Base-by-base conservation (phyloP, 2,888 invertebrate genomes). In the Epinotia nisella region DNA sequence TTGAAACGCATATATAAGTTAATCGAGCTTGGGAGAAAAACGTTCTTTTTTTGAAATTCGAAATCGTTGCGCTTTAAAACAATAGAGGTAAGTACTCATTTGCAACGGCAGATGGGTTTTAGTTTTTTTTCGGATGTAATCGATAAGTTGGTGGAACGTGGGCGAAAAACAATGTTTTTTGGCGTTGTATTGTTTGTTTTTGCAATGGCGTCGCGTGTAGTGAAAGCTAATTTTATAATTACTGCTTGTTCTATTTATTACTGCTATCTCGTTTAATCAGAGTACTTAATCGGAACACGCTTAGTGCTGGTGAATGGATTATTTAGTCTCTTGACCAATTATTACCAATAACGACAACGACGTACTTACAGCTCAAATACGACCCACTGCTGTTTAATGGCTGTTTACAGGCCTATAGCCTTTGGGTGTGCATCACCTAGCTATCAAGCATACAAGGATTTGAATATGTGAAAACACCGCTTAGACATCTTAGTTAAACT, bases 171-270 rank as follows among this genome's bases (percentile, higher is more conserved):
- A 3, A 5, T 10, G 51, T 71, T 71, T 71, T 65, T 64, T 71
- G 59, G 51, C 64, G 21, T 7, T 64, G 58, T 67, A 64, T 65
- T 65, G 71, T 71, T 67, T 58, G 58, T 65, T 71, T 71, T 71
- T 71, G 59, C 59, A 49, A 70, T 70, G 35, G 70, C 70, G 64
- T 71, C 35, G 51, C 62, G 64, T 65, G 65, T 19, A 59, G 71
- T 59, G 71, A 71, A 71, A 71, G 71, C 64, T 45, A 58, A 71
- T 71, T 65, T n/a, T 65, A 66, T 71, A 71, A 66, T 53, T 56
- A 39, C 21, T 59, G 58, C 29, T 39, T 55, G 62, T 64, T 49
- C 64, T 51, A 49, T 51, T 24, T 60, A 29, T 72, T 39, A 21
- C 41, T 11, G 55, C 21, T 56, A 41, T 66, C 66, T 66, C n/a